Base-by-base conservation (phyloP, 64 coral and sea anemone genomes). In the Anthopleura sola region DNA sequence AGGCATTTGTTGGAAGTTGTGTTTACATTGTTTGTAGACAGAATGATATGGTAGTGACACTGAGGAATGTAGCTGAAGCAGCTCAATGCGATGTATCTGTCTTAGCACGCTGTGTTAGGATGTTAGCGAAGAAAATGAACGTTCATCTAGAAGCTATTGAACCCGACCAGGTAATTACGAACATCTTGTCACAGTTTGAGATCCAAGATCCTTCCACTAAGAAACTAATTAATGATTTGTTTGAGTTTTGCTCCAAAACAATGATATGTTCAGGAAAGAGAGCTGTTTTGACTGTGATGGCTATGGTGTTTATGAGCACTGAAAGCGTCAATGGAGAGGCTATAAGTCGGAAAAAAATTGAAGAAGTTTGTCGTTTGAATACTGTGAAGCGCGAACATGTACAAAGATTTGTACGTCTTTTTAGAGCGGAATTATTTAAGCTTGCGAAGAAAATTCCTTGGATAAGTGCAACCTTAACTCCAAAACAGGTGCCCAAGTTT, bases 371-470 rank as follows among this genome's bases (percentile, higher is more conserved):
- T 47, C 19, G 44, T 23, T 33, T 44, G 14, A 79, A 79, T 23
- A 48, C 44, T 38, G 9, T 38, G 2, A 79, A 5, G 17, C 34
- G 16, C 20, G 18, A 44, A 20, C 18, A 79, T 40, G 37, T 48
- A 13, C 17, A 33, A 24, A 38, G 44, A 79, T 79, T 38, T 13
- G 36, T 79, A 18, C 36, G 76, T 0, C 36, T 24, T 2, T 44
- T 24, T 47, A 40, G 44, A 26, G 11, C 37, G 24, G 76, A 79
- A 0, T 26, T 79, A 18, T 38, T 47, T 6, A 79, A 79, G 76
- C 39, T 44, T 79, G 76, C 37, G 6, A 79, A 79, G 76, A 23
- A 79, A 15, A 79, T 79, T 44, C 76, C 76, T 24, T 79, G 76
- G 76, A 46, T 79, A 23, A 23, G 24, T 44, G 3, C 66, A 71